phyloP scores from a whole-genome alignment of 2,113 vertebrate species.

The Cebus imitator region DNA sequence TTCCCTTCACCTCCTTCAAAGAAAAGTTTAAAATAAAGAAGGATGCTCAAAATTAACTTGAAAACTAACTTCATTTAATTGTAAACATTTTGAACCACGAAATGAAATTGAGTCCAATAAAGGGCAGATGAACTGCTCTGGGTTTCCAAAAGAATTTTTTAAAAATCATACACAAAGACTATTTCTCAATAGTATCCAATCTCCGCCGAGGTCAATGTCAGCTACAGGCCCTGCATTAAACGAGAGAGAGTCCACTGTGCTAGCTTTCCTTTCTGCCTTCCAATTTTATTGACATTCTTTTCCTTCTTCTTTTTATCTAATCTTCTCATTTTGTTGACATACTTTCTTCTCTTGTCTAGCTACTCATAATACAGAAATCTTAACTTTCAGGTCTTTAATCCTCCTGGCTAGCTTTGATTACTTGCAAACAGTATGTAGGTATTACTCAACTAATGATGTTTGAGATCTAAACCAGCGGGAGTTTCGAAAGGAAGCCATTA shows the following conservation, averaged over 20 bases:
- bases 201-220: neutral
- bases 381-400: neutral
- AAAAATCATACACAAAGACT: neutral
- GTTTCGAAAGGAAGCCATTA: neutral
- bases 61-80: neutral
- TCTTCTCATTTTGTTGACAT: neutral
- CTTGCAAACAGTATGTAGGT: neutral
- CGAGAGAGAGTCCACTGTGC: neutral
- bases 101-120: neutral
- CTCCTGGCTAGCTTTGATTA: neutral
- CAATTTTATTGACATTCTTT: neutral
- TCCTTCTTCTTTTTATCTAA: neutral
- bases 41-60: neutral
- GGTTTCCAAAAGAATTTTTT: neutral
- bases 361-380: neutral
- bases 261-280: neutral
- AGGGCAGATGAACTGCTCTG: neutral
- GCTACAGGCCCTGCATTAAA: too few relatives aligned
- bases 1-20: neutral
- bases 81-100: neutral
- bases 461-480: neutral
- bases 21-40: constrained; percentile 24
- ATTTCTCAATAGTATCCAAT: too few relatives aligned
- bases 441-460: neutral
- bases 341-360: neutral